These are phyloP conservation scores for Ips nitidus DNA, from an alignment of 1,140 invertebrate species.

Conservation along the genomic window DNA sequence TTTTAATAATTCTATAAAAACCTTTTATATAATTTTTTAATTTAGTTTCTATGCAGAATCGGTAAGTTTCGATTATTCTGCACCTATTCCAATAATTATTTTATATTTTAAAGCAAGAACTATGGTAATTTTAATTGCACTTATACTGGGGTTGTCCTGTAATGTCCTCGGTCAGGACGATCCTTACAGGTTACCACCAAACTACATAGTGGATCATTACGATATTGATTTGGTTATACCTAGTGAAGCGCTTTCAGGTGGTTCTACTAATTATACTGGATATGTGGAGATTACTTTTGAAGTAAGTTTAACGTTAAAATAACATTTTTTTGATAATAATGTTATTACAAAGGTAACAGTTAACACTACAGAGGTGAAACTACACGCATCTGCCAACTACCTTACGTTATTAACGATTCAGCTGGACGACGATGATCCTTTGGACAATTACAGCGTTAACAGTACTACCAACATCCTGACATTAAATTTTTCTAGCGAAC, in stretches of 20 bases:
- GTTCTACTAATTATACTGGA: background rate
- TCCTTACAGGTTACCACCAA: constrained; percentile 14
- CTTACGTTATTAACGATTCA: background rate
- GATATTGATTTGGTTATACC: constrained; percentile 12
- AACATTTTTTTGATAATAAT: background rate
- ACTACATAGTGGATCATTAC: constrained; percentile 12
- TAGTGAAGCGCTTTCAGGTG: background rate
- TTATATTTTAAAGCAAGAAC: too few relatives aligned
- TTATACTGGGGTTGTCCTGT: background rate
- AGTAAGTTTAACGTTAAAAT: background rate
- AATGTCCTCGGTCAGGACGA: constrained; percentile 3
- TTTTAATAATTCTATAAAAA: too few relatives aligned
- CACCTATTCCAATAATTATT: too few relatives aligned
- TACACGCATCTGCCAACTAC: constrained; percentile 1
- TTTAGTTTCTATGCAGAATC: too few relatives aligned
- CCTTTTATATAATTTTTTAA: too few relatives aligned
- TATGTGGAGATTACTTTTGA: constrained; percentile 1
- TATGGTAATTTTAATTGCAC: background rate
- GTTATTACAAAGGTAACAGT: background rate
- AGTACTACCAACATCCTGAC: constrained; percentile 1
- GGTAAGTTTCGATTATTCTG: too few relatives aligned
- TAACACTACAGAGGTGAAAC: background rate
- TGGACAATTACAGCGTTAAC: background rate
- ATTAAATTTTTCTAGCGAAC: background rate
- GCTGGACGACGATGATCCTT: background rate